Conservation (phyloP, 2,888 invertebrate genomes). For the Dendrolimus pini region DNA sequence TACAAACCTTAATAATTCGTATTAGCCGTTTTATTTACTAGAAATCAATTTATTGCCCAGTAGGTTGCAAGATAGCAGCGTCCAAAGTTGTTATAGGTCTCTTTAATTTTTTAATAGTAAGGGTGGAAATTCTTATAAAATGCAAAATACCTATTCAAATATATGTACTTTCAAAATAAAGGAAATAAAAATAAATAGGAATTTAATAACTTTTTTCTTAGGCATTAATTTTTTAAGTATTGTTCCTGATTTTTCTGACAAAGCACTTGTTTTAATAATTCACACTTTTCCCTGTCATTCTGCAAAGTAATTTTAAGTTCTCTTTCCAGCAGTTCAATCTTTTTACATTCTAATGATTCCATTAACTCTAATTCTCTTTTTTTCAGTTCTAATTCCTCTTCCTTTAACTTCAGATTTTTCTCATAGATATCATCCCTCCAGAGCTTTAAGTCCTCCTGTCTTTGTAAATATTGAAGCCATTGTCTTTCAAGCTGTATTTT, state of each 20-base stretch:
- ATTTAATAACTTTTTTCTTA: no score
- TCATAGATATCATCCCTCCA: constrained; percentile 32
- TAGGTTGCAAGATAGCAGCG: no score
- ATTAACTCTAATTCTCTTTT: constrained; percentile 35
- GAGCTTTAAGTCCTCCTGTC: constrained; percentile 30
- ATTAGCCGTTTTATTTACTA: no score
- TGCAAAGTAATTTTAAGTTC: constrained; percentile 30
- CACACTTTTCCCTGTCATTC: constrained; percentile 39
- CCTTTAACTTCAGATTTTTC: constrained; percentile 29
- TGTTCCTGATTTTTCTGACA: constrained; percentile 12
- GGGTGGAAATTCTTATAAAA: no score
- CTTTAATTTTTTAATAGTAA: no score
- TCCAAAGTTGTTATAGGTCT: no score
- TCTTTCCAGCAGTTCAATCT: constrained; percentile 33
- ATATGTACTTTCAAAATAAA: no score
- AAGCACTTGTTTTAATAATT: constrained; percentile 31
- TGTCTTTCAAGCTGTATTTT: constrained; percentile 44
- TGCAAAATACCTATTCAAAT: no score
- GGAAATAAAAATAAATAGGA: no score
- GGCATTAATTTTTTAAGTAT: no score
- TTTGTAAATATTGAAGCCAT: constrained; percentile 40
- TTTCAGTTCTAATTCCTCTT: constrained; percentile 34
- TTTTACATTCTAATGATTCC: constrained; percentile 34
- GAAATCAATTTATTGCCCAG: no score
- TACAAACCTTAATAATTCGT: no score